Base-by-base conservation (phyloP, 2,888 invertebrate species). In the Ceraclea dissimilis region DNA sequence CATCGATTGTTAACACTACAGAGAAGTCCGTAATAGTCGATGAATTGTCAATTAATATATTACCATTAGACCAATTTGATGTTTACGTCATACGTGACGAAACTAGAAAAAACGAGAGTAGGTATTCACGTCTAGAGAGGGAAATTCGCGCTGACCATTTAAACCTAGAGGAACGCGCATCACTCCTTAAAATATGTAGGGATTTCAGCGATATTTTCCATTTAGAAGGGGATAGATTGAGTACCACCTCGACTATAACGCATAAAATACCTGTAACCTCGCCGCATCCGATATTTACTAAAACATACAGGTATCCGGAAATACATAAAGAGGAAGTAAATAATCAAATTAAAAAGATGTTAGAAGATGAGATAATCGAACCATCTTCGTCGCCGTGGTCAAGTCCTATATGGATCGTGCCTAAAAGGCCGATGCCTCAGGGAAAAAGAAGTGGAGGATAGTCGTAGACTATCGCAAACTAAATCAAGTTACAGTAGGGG, bases 271-370 rank as follows among this genome's bases (percentile, higher is more conserved):
- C 50, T 39, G 61, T 62, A 1, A 63, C 51, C n/a, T 33, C 57
- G 20, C 22, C 56, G 5, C 56, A 49, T 33, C 67, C 65, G 8
- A 62, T 66, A 11, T 47, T 58, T 57, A 48, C 63, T 2, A 66
- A 65, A 63, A 60, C 58, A 4, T 67, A 67, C 58, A 43, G 65
- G 31, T 67, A 62, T 49, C 67, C 65, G 10, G 61, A 67, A 60
- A 50, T 63, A 11, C 65, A 66, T 54, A 66, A 67, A 60, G 51
- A 60, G 22, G 67, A 67, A 59, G 62, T 67, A 18, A 52, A 65
- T 13, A 61, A 59, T 20, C 65, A 67, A 63, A 65, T 67, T 8
- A 2, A 54, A 1, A 63, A 66, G 61, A 65, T 64, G 60, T 39
- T 63, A 44, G 52, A 58, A 49, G 58, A 66, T 59, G 55, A 63